Conservation (phyloP, 2,888 invertebrate species). For the Tachystola acroxantha region DNA sequence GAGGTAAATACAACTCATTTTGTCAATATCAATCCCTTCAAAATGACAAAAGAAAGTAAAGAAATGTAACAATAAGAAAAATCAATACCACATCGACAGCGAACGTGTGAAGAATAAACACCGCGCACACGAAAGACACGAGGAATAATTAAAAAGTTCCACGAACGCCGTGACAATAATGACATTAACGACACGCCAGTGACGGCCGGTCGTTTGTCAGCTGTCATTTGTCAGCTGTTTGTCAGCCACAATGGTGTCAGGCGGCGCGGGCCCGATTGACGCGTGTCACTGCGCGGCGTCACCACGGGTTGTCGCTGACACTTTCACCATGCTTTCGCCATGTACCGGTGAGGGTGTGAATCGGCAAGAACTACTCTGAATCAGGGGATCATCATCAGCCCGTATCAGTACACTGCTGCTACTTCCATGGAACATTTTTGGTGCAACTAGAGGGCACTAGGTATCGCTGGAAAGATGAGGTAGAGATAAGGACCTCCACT, state of each 20-base stretch:
- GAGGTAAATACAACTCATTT: too few relatives aligned
- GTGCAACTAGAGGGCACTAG: too few relatives aligned
- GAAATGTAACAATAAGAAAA: conserved; percentile 13
- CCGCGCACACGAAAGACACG: conserved; percentile 22
- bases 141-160: conserved; percentile 54
- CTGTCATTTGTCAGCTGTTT: conserved; percentile 53
- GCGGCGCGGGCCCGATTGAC: conserved; percentile 55
- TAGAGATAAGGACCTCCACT: too few relatives aligned
- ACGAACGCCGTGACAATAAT: conserved; percentile 48
- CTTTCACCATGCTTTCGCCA: too few relatives aligned
- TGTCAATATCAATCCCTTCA: background rate
- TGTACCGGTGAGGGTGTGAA: background rate
- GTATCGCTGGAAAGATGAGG: too few relatives aligned
- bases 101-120: conserved; percentile 17
- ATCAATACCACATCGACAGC: conserved; percentile 25
- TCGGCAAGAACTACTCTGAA: background rate
- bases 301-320: conserved; percentile 16
- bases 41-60: background rate
- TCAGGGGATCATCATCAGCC: too few relatives aligned
- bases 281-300: conserved; percentile 38
- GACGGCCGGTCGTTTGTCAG: conserved; percentile 51
- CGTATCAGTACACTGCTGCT: too few relatives aligned
- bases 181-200: conserved; percentile 48
- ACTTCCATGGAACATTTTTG: too few relatives aligned
- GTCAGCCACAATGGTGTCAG: conserved; percentile 65